Evolutionary conservation across 2,888 invertebrate genomes (phyloP).

Genomic region (Lepidochrysops patricia): DNA sequence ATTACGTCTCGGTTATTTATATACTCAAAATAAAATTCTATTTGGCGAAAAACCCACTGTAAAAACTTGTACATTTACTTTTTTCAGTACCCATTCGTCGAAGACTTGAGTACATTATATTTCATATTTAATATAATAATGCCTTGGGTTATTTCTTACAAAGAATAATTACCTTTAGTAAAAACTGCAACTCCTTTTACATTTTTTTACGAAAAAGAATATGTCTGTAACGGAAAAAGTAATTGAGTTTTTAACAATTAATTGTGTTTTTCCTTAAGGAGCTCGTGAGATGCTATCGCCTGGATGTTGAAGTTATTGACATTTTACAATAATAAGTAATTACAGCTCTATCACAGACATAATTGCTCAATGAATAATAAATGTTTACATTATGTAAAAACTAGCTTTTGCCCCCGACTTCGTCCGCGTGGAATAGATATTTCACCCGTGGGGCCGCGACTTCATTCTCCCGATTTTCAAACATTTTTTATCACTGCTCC

Average conservation of each 20-base stretch:
- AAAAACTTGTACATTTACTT: no score
- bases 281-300: constrained; percentile 6
- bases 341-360: neutral
- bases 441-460: no score
- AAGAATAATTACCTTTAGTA: no score
- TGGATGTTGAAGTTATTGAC: constrained; percentile 11
- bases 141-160: neutral
- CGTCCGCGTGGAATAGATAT: no score
- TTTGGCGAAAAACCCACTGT: no score
- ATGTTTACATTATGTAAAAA: no score
- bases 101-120: no score
- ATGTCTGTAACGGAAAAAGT: neutral
- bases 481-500: no score
- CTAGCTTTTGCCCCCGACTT: no score
- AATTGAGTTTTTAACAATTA: neutral
- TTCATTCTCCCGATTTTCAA: no score
- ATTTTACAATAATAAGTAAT: neutral
- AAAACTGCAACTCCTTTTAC: neutral
- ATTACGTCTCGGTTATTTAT: constrained; percentile 15
- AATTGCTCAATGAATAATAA: no score
- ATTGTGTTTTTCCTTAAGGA: constrained; percentile 2
- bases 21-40: neutral
- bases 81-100: no score
- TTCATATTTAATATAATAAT: neutral
- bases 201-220: neutral